Percentiles rank a stretch among this genome's conserved stretches.
Evolutionary conservation across 2,113 vertebrate genomes (phyloP).

Genomic region (Piprites chloris): DNA sequence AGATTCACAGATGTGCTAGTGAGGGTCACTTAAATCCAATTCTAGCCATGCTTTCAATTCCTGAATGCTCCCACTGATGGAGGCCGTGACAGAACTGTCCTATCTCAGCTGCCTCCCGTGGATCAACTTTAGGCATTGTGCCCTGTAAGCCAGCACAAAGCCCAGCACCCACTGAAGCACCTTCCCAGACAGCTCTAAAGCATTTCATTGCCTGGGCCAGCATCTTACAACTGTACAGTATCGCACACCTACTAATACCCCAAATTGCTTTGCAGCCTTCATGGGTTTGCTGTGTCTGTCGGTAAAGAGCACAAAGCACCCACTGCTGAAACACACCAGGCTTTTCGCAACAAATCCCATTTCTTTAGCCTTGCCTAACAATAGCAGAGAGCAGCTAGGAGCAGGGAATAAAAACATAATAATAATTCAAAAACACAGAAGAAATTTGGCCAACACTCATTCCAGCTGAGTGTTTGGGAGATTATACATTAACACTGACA

Average conservation of each 20-base stretch:
- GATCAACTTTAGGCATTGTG: neutral
- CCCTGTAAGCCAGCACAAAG: neutral
- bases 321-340: neutral
- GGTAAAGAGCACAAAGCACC: neutral
- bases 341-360: neutral
- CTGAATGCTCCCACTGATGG: neutral
- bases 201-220: neutral
- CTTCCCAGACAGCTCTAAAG: neutral
- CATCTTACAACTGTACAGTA: neutral
- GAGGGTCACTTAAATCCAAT: neutral
- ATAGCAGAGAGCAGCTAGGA: neutral
- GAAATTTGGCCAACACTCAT: neutral
- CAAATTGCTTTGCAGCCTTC: neutral
- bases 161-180: neutral
- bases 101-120: accelerated
- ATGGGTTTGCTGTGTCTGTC: neutral
- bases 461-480: neutral
- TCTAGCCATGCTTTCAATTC: neutral
- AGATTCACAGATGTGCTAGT: neutral
- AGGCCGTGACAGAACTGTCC: neutral
- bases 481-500: neutral
- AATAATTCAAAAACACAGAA: neutral
- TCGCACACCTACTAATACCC: neutral
- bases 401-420: neutral
- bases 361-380: neutral